These are phyloP conservation scores for Eubasilissa splendida DNA, from an alignment of 2,888 invertebrate species.

Conservation along the genomic window DNA sequence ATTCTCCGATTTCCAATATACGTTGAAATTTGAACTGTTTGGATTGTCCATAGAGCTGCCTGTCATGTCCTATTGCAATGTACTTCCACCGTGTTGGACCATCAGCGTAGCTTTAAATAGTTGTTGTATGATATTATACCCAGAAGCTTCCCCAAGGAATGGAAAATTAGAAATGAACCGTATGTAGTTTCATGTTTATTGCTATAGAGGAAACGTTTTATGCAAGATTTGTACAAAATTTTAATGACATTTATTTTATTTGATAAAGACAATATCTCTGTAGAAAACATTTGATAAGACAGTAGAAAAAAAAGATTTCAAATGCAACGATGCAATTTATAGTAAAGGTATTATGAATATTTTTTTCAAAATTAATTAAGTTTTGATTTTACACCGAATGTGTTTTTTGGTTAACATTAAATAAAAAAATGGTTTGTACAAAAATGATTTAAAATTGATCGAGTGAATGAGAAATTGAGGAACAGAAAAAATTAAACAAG, in stretches of 20 bases:
- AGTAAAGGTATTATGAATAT: no score
- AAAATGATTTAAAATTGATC: no score
- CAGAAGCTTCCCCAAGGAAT: neutral
- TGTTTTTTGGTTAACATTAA: neutral
- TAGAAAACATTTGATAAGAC: no score
- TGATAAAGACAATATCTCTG: no score
- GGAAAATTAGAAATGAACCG: conserved; percentile 2
- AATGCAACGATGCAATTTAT: no score
- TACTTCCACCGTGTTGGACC: conserved; percentile 49
- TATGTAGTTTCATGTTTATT: conserved; percentile 19
- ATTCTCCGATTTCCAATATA: neutral
- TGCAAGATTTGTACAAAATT: no score
- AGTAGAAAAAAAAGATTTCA: no score
- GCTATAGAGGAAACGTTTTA: neutral
- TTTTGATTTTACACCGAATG: no score
- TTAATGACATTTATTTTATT: no score
- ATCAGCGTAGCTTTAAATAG: conserved; percentile 22
- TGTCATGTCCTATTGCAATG: conserved; percentile 53
- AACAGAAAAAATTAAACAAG: no score
- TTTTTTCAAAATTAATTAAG: no score
- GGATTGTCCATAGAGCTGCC: conserved; percentile 57
- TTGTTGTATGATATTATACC: neutral
- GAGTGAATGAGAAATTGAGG: no score
- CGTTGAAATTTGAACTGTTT: conserved; percentile 46
- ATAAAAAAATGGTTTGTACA: neutral